Evolutionary conservation across 2,797 vertebrate species (phyloP).

Genomic region (Sebastes iracundus): DNA sequence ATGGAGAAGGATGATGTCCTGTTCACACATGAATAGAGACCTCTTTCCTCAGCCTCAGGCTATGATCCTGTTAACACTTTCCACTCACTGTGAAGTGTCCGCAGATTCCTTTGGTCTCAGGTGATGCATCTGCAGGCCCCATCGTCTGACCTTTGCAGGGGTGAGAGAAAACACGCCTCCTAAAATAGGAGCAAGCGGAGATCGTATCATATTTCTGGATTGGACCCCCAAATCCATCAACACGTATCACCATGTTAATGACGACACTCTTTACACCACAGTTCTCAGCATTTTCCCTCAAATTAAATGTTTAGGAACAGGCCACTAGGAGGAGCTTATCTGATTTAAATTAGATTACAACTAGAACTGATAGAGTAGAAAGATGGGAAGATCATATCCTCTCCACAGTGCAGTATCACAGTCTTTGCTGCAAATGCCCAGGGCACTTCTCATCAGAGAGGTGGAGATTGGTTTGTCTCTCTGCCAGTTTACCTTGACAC

Average conservation of each 20-base stretch:
- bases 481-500: conserved; percentile 61
- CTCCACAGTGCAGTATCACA: neutral
- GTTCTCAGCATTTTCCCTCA: neutral
- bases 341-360: conserved; percentile 5
- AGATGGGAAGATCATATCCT: conserved; percentile 19
- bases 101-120: conserved; percentile 32
- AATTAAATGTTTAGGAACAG: neutral
- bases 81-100: conserved; percentile 23
- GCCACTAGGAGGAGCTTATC: neutral
- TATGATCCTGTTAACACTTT: conserved; percentile 31
- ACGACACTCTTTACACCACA: neutral
- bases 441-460: conserved; percentile 50
- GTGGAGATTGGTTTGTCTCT: conserved; percentile 62
- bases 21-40: conserved; percentile 20
- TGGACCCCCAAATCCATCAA: neutral
- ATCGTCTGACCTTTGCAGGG: conserved; percentile 9
- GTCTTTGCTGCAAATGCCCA: conserved; percentile 25
- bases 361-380: neutral
- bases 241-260: neutral
- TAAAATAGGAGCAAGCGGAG: neutral
- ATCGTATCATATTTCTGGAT: conserved; percentile 11
- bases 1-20: neutral
- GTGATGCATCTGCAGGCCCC: conserved; percentile 23
- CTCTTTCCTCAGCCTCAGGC: conserved; percentile 1
- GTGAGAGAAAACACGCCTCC: neutral